Evolutionary conservation across 2,797 vertebrate genomes (phyloP), one percentile per base, ranked within the genome.

Genomic region (Luscinia luscinia): DNA sequence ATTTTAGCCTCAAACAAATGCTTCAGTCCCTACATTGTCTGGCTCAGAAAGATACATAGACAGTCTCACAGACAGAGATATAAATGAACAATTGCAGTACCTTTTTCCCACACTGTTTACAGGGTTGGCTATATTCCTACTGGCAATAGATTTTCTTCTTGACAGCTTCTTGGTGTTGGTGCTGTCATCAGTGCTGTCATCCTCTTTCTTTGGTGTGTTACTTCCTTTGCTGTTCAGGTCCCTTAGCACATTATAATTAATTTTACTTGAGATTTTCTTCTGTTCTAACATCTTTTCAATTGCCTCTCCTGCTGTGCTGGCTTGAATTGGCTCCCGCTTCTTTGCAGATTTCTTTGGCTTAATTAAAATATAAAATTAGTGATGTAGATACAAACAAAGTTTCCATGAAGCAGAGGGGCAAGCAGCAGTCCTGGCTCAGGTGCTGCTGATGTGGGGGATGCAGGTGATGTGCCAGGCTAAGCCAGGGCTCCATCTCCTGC

Each of bases 211-310:
- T 0, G 98, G 98, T 91, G 98, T 97, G 96, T 96, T 78, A 12
- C 95, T 92, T 19, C 98, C 98, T 80, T 98, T 98, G 73, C 98
- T 98, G 97, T 99, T 98, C 63, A 99, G 98, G 97, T 98, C 99
- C 69, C 98, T 98, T 82, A 99, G 98, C 72, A 99, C 99, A 36
- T 99, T 99, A 87, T 99, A 99, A 98, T 99, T 99, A 97, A 99
- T 99, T 98, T 99, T 99, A 96, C 98, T 98, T 27, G 99, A 99
- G 96, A 99, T 99, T 94, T 97, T 98, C 97, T 99, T 99, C 98
- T 99, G 99, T 96, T 99, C 99, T 97, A 99, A 96, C 99, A 99
- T 99, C 98, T 99, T 99, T 97, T 98, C 99, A 48, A 99, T 99
- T 96, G 99, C 99, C 96, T 99, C 99, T 61, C 99, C 99, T 0